phyloP scores from a whole-genome alignment of 2,888 invertebrate genomes.

The Steinernema hermaphroditum region DNA sequence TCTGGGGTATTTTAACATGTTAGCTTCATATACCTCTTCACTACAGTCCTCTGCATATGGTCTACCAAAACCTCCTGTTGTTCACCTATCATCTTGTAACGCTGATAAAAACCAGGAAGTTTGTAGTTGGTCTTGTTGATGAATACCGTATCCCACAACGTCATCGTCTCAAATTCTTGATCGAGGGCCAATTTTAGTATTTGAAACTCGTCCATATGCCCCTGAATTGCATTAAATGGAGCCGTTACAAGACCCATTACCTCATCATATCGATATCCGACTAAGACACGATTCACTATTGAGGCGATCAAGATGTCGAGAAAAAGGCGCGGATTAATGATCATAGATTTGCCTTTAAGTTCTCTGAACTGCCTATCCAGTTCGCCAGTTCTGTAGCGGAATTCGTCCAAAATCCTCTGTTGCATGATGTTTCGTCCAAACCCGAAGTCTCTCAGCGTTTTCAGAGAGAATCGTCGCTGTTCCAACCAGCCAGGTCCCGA shows the following conservation, averaged over 20 bases:
- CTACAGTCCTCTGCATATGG: slow-evolving; percentile 34
- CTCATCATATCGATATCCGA: slow-evolving; percentile 41
- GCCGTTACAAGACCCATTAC: no score
- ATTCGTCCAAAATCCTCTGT: slow-evolving; percentile 12
- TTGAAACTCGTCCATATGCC: neutral
- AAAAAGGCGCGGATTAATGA: slow-evolving; percentile 16
- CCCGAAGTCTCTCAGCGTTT: slow-evolving; percentile 8
- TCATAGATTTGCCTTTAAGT: neutral
- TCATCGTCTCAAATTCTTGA: neutral
- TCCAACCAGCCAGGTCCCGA: neutral
- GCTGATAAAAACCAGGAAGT: neutral
- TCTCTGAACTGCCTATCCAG: neutral
- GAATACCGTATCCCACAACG: neutral
- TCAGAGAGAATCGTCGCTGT: slow-evolving; percentile 3
- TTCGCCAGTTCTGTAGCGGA: neutral
- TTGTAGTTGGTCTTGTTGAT: neutral
- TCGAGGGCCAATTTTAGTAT: neutral
- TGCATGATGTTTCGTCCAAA: slow-evolving; percentile 19
- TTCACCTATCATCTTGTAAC: neutral
- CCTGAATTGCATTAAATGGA: neutral
- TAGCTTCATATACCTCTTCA: slow-evolving; percentile 25
- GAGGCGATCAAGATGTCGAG: slow-evolving; percentile 44
- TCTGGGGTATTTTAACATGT: neutral
- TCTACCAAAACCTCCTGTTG: slow-evolving; percentile 31
- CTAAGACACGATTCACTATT: slow-evolving; percentile 45